Evolutionary conservation across 1,140 invertebrate genomes (phyloP).

Genomic region (Archivesica marissinica): DNA sequence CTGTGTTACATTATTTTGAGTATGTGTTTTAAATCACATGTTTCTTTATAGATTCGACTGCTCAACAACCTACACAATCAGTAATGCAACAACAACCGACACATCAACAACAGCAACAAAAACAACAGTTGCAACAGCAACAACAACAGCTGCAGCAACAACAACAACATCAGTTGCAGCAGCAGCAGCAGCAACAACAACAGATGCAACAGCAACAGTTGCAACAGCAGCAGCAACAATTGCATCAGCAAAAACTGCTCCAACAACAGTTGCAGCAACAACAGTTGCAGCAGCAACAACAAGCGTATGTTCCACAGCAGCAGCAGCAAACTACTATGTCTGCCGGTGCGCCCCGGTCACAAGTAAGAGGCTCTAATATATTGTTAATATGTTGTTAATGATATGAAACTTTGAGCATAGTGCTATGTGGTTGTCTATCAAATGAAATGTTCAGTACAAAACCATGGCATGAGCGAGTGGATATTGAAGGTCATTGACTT

Average conservation of each 20-base stretch:
- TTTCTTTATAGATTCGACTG: neutral
- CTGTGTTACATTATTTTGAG: neutral
- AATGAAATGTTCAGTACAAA: no score
- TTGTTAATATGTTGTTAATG: no score
- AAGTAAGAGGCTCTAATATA: no score
- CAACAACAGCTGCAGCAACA: constrained; percentile 63
- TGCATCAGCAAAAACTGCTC: constrained; percentile 59
- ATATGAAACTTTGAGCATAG: no score
- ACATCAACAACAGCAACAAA: constrained; percentile 62
- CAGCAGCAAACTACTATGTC: constrained; percentile 64
- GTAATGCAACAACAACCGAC: constrained; percentile 61
- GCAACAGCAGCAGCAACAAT: constrained; percentile 70
- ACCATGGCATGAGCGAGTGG: no score
- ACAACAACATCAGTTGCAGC: constrained; percentile 50
- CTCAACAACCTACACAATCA: constrained; percentile 63
- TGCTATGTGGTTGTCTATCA: no score
- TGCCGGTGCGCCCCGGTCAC: constrained; percentile 6
- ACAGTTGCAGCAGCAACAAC: constrained; percentile 58
- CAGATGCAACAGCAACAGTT: constrained; percentile 47
- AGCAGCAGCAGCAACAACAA: constrained; percentile 70
- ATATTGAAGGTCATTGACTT: no score
- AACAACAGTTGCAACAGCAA: constrained; percentile 5
- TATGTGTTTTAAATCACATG: neutral
- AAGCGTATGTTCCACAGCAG: constrained; percentile 48
- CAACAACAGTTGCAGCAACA: constrained; percentile 31